Evolutionary conservation across 2,888 invertebrate species (phyloP).

Genomic region (Pomacea canaliculata): DNA sequence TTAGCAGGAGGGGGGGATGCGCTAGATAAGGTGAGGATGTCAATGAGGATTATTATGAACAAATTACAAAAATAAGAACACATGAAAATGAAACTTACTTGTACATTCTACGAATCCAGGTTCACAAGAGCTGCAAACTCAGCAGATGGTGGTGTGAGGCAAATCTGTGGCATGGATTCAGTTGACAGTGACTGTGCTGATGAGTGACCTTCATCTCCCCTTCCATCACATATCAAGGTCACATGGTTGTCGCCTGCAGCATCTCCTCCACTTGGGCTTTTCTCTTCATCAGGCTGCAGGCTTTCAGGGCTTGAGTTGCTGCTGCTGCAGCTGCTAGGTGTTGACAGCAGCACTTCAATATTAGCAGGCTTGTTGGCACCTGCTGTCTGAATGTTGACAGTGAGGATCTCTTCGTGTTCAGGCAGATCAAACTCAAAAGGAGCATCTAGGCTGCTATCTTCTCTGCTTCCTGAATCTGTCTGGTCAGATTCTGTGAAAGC

Average conservation of each 20-base stretch:
- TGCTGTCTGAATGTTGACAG: conserved; percentile 49
- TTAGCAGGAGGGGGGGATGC: no score
- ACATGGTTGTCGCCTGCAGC: neutral
- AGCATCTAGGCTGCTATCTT: conserved; percentile 8
- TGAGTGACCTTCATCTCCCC: neutral
- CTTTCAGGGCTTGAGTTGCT: conserved; percentile 28
- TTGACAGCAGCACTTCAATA: conserved; percentile 25
- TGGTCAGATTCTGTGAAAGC: conserved; percentile 29
- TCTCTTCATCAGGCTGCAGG: conserved; percentile 12
- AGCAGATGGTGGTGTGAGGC: neutral
- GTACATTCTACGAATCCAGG: neutral
- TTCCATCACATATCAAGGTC: neutral
- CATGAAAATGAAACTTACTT: neutral
- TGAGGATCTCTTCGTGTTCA: conserved; percentile 50
- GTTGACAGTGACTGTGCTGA: neutral
- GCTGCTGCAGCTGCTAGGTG: conserved; percentile 29
- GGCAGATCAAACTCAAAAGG: neutral
- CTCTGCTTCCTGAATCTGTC: neutral
- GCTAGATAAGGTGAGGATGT: no score
- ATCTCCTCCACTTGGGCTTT: neutral
- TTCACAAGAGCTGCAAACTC: conserved; percentile 1
- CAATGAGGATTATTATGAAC: no score
- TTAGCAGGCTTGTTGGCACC: conserved; percentile 22
- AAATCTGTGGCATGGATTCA: no score
- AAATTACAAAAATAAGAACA: no score